phyloP scores from a whole-genome alignment of 1,140 invertebrate species.

The Rhizoglyphus robini region DNA sequence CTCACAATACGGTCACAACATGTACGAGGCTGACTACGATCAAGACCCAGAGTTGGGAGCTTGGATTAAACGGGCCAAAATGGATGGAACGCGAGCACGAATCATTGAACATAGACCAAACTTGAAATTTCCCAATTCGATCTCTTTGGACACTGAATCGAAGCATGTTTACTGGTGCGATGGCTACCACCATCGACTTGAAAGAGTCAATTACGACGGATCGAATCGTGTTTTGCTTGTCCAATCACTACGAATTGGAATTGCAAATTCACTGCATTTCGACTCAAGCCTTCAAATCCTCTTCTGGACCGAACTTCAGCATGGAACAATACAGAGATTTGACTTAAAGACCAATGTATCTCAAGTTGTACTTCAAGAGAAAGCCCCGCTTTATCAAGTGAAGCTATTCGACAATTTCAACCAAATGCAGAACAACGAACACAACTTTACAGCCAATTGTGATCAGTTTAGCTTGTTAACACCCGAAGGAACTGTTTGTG shows the following conservation, averaged over 20 bases:
- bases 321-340: conserved; percentile 42
- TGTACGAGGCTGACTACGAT: not conserved
- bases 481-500: too few relatives aligned
- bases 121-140: not conserved
- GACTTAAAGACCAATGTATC: conserved; percentile 27
- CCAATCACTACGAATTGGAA: conserved; percentile 24
- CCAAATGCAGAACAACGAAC: too few relatives aligned
- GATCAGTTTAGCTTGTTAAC: too few relatives aligned
- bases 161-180: conserved; percentile 44
- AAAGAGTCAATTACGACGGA: conserved; percentile 51
- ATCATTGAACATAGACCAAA: not conserved
- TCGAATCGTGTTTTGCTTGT: conserved; percentile 44
- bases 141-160: conserved; percentile 34
- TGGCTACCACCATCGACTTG: conserved; percentile 52
- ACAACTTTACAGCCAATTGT: too few relatives aligned
- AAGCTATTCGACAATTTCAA: too few relatives aligned
- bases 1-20: not conserved
- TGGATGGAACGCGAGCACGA: not conserved
- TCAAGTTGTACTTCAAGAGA: not conserved
- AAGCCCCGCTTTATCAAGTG: not conserved
- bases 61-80: not conserved
- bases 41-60: not conserved
- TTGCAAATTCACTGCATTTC: conserved; percentile 43
- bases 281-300: conserved; percentile 35
- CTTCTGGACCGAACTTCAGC: conserved; percentile 45